Base-by-base conservation (phyloP, 2,888 invertebrate genomes). In the Eupelmus urozonus region DNA sequence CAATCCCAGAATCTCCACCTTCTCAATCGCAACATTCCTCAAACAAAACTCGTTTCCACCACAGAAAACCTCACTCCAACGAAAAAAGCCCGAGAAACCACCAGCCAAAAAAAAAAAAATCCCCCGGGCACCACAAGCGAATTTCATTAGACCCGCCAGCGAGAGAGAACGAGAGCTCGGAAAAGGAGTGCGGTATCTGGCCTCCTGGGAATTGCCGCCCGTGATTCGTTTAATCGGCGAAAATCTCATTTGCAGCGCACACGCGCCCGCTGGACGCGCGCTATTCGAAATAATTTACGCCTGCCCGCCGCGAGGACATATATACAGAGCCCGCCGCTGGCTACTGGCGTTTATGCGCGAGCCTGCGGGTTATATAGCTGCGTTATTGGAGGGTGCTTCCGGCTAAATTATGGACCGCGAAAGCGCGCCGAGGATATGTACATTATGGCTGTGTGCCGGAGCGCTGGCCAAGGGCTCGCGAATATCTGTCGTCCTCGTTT, bases 181-280 rank as follows among this genome's bases (percentile, higher is more conserved):
- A 29, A 65, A 29, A 51, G 69, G 0, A 2, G 25, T 16, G 34
- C 51, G 62, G 16, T 3, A 25, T 20, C 4, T 27, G 55, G 49
- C 45, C 51, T 34, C 11, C n/a, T 27, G 69, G 62, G 69, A 53
- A 62, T 76, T 55, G 55, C 55, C 57, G 70, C 63, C 57, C 57
- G 76, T 70, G 76, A 76, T 65, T 76, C 63, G 76, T 76, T 76
- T 70, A 76, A 76, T 76, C 63, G 70, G 42, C 16, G 55, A 70
- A 70, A 76, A 76, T 76, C 76, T 76, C 76, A 76, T 76, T 76
- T 70, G 49, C 0, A 16, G 34, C 53, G 27, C 20, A 1, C 25
- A 11, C 49, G 1, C 29, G 2, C 59, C 16, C 57, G 23, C 18
- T 45, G 34, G n/a, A 18, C 65, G 9, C 16, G 0, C 27, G 4